phyloP scores from a whole-genome alignment of 2,113 vertebrate species.

The Arothron firmamentum region DNA sequence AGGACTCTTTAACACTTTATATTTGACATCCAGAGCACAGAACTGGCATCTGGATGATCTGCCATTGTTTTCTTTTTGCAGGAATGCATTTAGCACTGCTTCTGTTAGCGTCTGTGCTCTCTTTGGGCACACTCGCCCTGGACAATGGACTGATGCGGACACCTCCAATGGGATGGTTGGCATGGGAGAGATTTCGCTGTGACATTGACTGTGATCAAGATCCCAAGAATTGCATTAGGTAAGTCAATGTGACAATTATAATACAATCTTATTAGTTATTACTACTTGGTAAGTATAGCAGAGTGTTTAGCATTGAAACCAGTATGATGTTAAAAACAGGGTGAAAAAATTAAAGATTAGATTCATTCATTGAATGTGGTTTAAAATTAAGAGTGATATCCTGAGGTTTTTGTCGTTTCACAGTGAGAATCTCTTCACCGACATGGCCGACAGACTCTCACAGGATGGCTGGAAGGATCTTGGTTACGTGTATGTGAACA shows the following conservation, averaged over 20 bases:
- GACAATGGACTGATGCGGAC: slow-evolving; percentile 87
- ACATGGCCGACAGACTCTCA: slow-evolving; percentile 86
- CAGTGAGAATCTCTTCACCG: slow-evolving; percentile 80
- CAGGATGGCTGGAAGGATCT: slow-evolving; percentile 79
- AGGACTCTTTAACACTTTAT: not conserved
- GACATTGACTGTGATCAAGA: slow-evolving; percentile 81
- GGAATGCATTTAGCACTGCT: slow-evolving; percentile 44
- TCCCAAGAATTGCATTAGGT: slow-evolving; percentile 90
- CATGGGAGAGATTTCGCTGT: slow-evolving; percentile 93
- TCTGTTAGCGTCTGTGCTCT: slow-evolving; percentile 45
- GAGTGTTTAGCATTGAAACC: not conserved
- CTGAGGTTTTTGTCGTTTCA: slow-evolving; percentile 1
- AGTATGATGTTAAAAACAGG: too few relatives aligned
- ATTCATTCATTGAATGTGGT: not conserved
- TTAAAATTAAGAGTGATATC: not conserved
- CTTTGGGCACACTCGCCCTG: slow-evolving; percentile 58
- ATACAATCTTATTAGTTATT: not conserved
- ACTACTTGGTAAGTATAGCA: not conserved
- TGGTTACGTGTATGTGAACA: slow-evolving; percentile 83
- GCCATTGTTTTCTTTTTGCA: slow-evolving; percentile 2
- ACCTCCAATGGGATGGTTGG: slow-evolving; percentile 94
- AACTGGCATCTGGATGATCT: not conserved
- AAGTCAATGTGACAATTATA: slow-evolving; percentile 10
- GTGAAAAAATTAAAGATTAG: not conserved
- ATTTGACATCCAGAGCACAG: too few relatives aligned